phyloP scores from a whole-genome alignment of 2,113 vertebrate species.

The Erythrocercus mccallii region DNA sequence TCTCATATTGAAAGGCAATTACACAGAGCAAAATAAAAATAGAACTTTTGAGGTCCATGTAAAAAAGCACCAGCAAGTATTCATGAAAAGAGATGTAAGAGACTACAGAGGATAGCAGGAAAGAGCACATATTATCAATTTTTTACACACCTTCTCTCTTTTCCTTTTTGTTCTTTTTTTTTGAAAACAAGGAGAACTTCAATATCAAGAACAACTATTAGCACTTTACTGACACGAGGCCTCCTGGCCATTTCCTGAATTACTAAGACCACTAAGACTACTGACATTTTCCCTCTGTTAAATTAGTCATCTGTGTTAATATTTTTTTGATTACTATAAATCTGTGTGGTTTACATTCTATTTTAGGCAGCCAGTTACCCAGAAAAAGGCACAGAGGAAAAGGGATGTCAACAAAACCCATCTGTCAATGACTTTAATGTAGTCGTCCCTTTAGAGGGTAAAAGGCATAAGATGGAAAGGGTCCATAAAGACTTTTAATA shows the following conservation, averaged over 20 bases:
- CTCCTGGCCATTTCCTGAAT: background rate
- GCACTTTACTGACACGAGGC: background rate
- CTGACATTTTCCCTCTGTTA: background rate
- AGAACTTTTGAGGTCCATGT: background rate
- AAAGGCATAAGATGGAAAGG: background rate
- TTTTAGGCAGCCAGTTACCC: background rate
- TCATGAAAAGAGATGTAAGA: background rate
- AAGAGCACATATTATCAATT: background rate
- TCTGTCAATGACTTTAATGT: background rate
- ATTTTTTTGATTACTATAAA: conserved; percentile 13
- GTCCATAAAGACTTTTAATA: background rate
- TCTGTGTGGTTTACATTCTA: background rate
- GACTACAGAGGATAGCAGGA: background rate
- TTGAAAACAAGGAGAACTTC: background rate
- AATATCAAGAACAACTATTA: background rate
- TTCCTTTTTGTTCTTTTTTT: background rate
- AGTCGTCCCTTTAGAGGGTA: background rate
- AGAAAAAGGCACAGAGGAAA: background rate
- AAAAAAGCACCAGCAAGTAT: background rate
- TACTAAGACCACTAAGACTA: background rate
- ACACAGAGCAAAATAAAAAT: background rate
- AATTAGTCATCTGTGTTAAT: background rate
- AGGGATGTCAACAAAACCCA: background rate
- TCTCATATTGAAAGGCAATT: background rate
- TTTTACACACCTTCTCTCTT: background rate